Evolutionary conservation across 2,888 invertebrate genomes (phyloP).

Genomic region (Platerodrilus igneus): DNA sequence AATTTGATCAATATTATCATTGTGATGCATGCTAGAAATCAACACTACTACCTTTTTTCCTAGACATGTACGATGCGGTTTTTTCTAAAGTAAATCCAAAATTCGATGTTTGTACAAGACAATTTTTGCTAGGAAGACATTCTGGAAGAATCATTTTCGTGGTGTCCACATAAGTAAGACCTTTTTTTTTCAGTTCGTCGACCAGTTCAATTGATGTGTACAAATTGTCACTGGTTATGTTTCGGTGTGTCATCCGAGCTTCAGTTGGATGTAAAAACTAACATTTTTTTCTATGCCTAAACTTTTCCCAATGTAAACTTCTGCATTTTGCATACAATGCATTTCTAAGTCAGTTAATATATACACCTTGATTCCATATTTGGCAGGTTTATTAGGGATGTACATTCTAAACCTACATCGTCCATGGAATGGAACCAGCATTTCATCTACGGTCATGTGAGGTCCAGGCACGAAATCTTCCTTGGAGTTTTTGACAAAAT

Average conservation of each 20-base stretch:
- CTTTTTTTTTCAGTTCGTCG: neutral
- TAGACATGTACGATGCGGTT: constrained; percentile 26
- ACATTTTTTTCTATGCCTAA: neutral
- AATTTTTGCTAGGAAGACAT: constrained; percentile 19
- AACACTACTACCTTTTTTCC: constrained; percentile 28
- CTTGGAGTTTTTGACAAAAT: constrained; percentile 5
- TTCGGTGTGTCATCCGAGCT: neutral
- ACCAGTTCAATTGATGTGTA: constrained; percentile 2
- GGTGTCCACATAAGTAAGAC: constrained; percentile 4
- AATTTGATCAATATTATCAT: constrained; percentile 18
- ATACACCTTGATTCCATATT: constrained; percentile 4
- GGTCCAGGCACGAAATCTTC: constrained; percentile 7
- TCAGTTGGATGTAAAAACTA: neutral
- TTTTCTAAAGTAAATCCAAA: constrained; percentile 22
- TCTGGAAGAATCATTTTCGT: constrained; percentile 19
- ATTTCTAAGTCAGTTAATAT: constrained; percentile 1
- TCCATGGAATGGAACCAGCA: constrained; percentile 14
- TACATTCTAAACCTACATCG: constrained; percentile 13
- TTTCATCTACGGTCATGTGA: constrained; percentile 12
- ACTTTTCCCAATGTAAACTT: constrained; percentile 8
- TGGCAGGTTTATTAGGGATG: constrained; percentile 3
- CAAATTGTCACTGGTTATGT: neutral
- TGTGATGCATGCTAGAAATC: constrained; percentile 30
- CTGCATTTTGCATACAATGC: constrained; percentile 2
- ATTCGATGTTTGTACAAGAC: constrained; percentile 6